Percentiles rank a stretch among this genome's conserved stretches.
These are phyloP conservation scores for Esox masquinongy DNA, from an alignment of 2,797 vertebrate species.

Conservation along the genomic window DNA sequence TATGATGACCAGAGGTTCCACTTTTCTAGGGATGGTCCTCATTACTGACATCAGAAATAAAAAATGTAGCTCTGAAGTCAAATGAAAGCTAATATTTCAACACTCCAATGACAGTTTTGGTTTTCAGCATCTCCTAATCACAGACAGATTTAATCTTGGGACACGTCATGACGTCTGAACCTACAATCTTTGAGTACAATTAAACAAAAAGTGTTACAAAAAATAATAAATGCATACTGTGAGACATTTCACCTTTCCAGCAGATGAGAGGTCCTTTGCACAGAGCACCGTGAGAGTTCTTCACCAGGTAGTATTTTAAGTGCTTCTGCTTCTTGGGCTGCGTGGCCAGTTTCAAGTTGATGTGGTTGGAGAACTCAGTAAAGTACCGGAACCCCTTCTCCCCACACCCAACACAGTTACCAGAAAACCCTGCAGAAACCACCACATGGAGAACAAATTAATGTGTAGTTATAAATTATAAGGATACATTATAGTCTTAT, in stretches of 20 bases:
- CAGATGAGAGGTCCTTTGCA: slow-evolving; percentile 95
- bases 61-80: too few species aligned
- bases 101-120: too few species aligned
- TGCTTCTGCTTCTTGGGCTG: slow-evolving; percentile 99
- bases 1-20: too few species aligned
- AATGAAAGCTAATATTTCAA: too few species aligned
- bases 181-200: neutral
- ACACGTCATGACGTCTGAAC: too few species aligned
- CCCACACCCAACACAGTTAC: slow-evolving; percentile 97
- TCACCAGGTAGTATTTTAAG: slow-evolving; percentile 99
- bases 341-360: slow-evolving; percentile 97
- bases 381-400: slow-evolving; percentile 98
- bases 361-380: slow-evolving; percentile 99
- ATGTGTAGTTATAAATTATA: neutral
- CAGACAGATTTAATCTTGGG: too few species aligned
- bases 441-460: neutral
- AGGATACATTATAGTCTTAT: neutral
- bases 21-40: too few species aligned
- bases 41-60: too few species aligned
- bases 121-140: too few species aligned
- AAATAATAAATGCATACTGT: neutral
- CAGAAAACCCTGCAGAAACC: slow-evolving; percentile 87
- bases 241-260: slow-evolving; percentile 88
- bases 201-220: neutral
- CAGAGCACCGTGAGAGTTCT: slow-evolving; percentile 93